Base-by-base conservation (phyloP, 2,797 vertebrate species). In the Macrochelys suwanniensis region DNA sequence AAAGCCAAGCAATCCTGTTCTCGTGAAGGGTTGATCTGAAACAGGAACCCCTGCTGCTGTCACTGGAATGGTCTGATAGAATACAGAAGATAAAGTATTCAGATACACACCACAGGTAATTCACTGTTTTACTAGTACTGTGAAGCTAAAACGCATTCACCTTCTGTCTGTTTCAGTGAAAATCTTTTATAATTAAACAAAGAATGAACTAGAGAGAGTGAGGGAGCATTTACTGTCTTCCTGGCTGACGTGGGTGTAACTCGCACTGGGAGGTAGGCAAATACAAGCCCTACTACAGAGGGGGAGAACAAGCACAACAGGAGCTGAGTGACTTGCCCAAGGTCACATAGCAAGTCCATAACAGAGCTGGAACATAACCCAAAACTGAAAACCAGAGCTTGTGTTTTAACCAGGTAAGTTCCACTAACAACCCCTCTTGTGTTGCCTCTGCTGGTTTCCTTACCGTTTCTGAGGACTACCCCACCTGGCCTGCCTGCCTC, bases 1-100 rank as follows among this genome's bases (percentile, higher is more conserved):
- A 95, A 99, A 99, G 89, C 99, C 99, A 95, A 99, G 98, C 76
- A 99, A 98, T 56, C 99, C 99, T 0, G 99, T 99, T 92, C 99
- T 99, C 82, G 99, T 99, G 96, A 99, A 99, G 57, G 98, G 98
- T 45, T 98, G 97, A 96, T 99, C 98, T 33, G 98, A 98, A 96
- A 99, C 93, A 42, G 99, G 99, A 21, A 97, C 79, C 5, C 99
- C 99, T 47, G 98, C 98, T 21, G 98, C 96, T 0, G 98, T 99
- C 78, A 99, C 94, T 2, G 98, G 98, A 51, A 97, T 78, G 8
- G 98, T 97, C 98, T 98, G 94, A 17, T 76, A 90, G 81, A 92
- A 95, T 42, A 95, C 9, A 21, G 7, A 94, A 91, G 11, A 59
- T 53, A 51, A 84, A 6, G 17, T 71, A 85, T 53, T 89, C 71